Base-by-base conservation (phyloP, 2,888 invertebrate species). In the Seira musarum region DNA sequence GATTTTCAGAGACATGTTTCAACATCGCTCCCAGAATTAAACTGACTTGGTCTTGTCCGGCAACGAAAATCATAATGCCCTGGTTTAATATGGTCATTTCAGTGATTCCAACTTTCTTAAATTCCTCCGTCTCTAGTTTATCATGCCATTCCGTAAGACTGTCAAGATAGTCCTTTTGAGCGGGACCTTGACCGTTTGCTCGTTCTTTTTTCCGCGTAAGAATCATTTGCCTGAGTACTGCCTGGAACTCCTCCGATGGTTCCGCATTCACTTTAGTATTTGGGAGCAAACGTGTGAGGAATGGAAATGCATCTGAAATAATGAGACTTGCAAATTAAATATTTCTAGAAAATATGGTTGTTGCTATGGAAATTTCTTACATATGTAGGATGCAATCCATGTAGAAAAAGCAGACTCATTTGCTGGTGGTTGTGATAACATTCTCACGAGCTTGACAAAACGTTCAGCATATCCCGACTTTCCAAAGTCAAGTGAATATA, bases 41-140 rank as follows among this genome's bases (percentile, higher is more conserved):
- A 19, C 83, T 81, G 8, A 82, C 76, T 40, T 83, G 82, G 24
- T 83, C 84, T 64, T 82, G 84, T 8, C 82, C 82, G 10, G 81
- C 85, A 2, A 85, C 68, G 30, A 85, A 86, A 15, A 79, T 35
- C 0, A 72, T 71, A 5, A 85, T n/a, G 0, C 81, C 84, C 70
- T 83, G 77, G 17, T 15, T 46, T 6, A 68, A 6, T 0, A 85
- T 49, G 0, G 85, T 85, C 10, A 64, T 46, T 40, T 84, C 82
- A 0, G 84, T 84, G 15, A 86, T 77, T 21, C 65, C 40, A 5
- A 49, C 21, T 3, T 49, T 17, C 40, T 80, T 78, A 46, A 35
- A 86, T 46, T 86, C 84, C 0, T 57, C 64, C 64, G 74, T 82
- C n/a, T n/a, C 15, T 1, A 81, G 2, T 19, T 75, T 75, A 10